Evolutionary conservation across 1,140 invertebrate species (phyloP).

Genomic region (Heterodera carotae): DNA sequence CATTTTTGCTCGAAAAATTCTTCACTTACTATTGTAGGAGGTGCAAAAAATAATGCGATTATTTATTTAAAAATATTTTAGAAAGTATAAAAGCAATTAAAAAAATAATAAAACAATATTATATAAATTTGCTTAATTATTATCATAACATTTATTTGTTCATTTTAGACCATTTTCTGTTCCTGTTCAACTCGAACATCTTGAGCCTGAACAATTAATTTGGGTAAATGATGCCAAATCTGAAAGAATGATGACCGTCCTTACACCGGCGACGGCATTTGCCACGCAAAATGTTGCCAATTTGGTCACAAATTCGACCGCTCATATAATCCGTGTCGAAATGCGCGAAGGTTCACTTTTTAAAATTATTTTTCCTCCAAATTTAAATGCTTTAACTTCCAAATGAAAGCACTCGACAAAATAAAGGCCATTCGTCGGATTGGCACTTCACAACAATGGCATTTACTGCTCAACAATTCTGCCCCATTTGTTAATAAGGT

Average conservation of each 20-base stretch:
- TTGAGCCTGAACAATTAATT: not conserved
- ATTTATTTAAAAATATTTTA: not conserved
- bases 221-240: not conserved
- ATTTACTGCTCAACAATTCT: not conserved
- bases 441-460: not conserved
- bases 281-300: not conserved
- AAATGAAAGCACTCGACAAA: not conserved
- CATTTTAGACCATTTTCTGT: not conserved
- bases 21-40: not conserved
- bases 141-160: not conserved
- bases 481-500: not conserved
- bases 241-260: not conserved
- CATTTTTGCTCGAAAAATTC: constrained; percentile 22
- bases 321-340: not conserved
- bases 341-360: not conserved
- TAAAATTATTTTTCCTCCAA: not conserved
- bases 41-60: not conserved
- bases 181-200: not conserved
- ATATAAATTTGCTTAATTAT: too few relatives aligned
- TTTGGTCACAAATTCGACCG: not conserved
- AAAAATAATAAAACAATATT: too few relatives aligned
- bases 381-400: not conserved
- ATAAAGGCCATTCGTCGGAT: not conserved
- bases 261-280: not conserved
- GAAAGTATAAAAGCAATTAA: not conserved